Base-by-base conservation (phyloP, 1,140 invertebrate species). In the Aphelenchoides besseyi region DNA sequence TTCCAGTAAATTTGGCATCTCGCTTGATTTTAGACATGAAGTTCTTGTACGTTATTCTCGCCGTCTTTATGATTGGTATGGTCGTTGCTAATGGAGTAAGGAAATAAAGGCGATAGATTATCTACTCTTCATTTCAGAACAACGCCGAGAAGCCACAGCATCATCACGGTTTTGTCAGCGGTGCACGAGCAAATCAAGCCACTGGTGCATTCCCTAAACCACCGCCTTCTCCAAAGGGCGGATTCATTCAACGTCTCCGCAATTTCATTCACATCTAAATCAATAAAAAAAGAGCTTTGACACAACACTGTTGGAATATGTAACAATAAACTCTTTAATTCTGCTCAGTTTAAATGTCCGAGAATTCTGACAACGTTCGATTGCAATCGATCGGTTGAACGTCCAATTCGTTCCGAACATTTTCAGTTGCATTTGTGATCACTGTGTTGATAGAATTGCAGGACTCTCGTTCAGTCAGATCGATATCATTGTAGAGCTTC, bases 171-270 rank as follows among this genome's bases (percentile, higher is more conserved):
- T 18, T 5, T 23, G 5, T 18, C 5, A 5, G 5, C 5, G 55
- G 55, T 29, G 55, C 55, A 8, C 55, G 18, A 29, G 5, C 5
- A 5, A 33, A 33, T 59, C 26, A 33, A 59, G 41, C 41, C 12
- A 23, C 41, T 48, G 55, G 55, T 29, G 55, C 55, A 33, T 59
- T 59, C 18, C 55, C 55, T 12, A 59, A 59, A 33, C 55, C 55
- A 8, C 55, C 55, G 55, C 55, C 55, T 28, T 59, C 55, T 8
- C 55, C 55, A 23, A 59, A 5, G 5, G 55, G 55, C 5, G 55
- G 55, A 5, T 59, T 59, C 55, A 18, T 59, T 33, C 55, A 59
- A 18, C 55, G 55, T 8, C 55, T 59, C 55, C 55, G 55, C 18
- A 16, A 28, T 28, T 59, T 59, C 18, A 59, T 59, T 23, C 55